These are phyloP conservation scores for Ophion ellenae DNA, from an alignment of 2,888 invertebrate species.

Conservation along the genomic window DNA sequence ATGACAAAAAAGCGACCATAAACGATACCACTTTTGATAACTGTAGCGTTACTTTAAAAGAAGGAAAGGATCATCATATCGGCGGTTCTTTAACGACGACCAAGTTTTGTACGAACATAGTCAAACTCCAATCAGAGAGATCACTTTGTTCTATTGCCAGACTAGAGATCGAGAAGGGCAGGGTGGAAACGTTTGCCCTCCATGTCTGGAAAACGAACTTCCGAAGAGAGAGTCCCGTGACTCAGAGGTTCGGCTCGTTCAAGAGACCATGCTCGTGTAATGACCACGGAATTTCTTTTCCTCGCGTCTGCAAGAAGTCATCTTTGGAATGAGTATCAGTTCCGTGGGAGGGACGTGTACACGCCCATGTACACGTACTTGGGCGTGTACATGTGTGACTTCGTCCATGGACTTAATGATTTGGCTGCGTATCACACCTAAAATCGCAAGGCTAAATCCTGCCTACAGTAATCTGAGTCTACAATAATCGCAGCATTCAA, in stretches of 20 bases:
- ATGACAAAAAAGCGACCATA: too few species aligned
- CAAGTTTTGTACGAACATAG: constrained; percentile 1
- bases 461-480: too few species aligned
- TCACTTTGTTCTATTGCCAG: constrained; percentile 8
- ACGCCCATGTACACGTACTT: not conserved
- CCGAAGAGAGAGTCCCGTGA: constrained; percentile 72
- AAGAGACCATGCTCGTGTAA: constrained; percentile 74
- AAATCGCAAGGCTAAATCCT: not conserved
- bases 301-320: constrained; percentile 75
- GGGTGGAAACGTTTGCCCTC: constrained; percentile 6
- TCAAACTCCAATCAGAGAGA: constrained; percentile 32
- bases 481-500: not conserved
- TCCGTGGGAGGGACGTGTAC: constrained; percentile 27
- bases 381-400: constrained; percentile 8
- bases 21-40: too few species aligned
- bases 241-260: constrained; percentile 81
- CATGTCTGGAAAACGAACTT: constrained; percentile 29
- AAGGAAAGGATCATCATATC: too few species aligned
- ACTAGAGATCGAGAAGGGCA: not conserved
- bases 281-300: constrained; percentile 81
- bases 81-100: not conserved
- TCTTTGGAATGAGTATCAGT: constrained; percentile 76
- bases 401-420: not conserved
- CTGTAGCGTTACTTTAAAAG: too few species aligned
- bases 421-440: not conserved